phyloP scores from a whole-genome alignment of 2,888 invertebrate species.

The Herminia tarsipennalis region DNA sequence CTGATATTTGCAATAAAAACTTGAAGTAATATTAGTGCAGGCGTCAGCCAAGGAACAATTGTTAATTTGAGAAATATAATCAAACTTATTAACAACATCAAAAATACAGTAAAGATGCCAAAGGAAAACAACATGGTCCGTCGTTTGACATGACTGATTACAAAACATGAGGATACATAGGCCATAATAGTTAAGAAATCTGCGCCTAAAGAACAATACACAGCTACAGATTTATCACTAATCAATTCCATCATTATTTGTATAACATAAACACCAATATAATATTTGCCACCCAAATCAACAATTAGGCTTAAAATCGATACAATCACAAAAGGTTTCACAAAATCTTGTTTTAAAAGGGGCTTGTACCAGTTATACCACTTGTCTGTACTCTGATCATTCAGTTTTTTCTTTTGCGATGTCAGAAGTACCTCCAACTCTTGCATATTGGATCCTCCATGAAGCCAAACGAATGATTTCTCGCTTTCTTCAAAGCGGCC shows the following conservation, averaged over 20 bases:
- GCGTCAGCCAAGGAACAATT: constrained; percentile 39
- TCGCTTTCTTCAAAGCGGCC: constrained; percentile 53
- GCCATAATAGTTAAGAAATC: constrained; percentile 48
- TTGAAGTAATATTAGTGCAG: constrained; percentile 46
- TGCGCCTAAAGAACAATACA: constrained; percentile 49
- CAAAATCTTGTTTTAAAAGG: constrained; percentile 45
- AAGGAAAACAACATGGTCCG: constrained; percentile 48
- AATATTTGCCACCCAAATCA: constrained; percentile 53
- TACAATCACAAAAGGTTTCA: constrained; percentile 46
- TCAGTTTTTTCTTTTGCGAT: constrained; percentile 32
- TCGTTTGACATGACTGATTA: constrained; percentile 46
- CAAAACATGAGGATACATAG: constrained; percentile 38
- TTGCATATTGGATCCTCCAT: constrained; percentile 43
- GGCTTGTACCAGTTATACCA: constrained; percentile 26
- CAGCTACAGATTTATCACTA: constrained; percentile 42
- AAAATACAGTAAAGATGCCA: constrained; percentile 35
- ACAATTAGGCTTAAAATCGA: constrained; percentile 44
- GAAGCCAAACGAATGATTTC: constrained; percentile 47
- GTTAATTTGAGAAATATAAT: constrained; percentile 39
- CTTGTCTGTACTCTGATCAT: constrained; percentile 5
- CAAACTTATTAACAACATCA: constrained; percentile 48
- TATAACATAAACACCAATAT: constrained; percentile 48
- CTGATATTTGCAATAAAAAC: constrained; percentile 46
- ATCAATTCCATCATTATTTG: constrained; percentile 52
- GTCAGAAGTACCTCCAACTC: constrained; percentile 44